Evolutionary conservation across 1,140 invertebrate genomes (phyloP).

Genomic region (Caenorhabditis elegans): DNA sequence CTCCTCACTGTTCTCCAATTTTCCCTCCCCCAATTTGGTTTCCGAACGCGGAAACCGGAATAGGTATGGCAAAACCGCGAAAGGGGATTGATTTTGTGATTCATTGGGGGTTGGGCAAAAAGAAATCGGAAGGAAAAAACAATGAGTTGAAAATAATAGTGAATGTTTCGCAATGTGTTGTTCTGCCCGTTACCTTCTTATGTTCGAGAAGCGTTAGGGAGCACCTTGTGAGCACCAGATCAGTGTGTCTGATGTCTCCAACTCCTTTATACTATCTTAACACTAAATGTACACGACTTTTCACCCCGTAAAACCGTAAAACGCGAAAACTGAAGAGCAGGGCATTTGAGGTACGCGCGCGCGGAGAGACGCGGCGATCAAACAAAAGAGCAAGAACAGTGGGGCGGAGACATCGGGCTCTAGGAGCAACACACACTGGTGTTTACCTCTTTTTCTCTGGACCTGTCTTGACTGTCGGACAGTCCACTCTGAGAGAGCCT

Average conservation of each 20-base stretch:
- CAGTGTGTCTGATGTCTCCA: neutral
- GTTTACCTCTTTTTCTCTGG: neutral
- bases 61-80: neutral
- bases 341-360: neutral
- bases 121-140: too few species aligned
- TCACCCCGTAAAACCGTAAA: conserved; percentile 24
- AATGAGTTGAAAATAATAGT: neutral
- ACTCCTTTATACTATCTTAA: neutral
- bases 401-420: too few species aligned
- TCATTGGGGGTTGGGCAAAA: neutral
- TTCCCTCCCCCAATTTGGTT: neutral
- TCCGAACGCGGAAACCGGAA: conserved; percentile 6
- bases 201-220: neutral
- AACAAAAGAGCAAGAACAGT: neutral
- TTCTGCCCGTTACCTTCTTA: neutral
- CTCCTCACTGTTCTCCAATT: neutral
- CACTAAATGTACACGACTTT: neutral
- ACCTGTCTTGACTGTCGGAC: neutral
- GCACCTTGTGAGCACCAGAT: neutral
- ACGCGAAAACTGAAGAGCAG: conserved; percentile 17
- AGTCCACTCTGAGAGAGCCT: neutral
- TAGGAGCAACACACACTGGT: too few species aligned
- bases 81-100: conserved; percentile 1
- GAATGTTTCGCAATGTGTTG: neutral
- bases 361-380: neutral